Evolutionary conservation across 2,888 invertebrate genomes (phyloP), one percentile per base, ranked within the genome.

Genomic region (Monochamus alternatus): DNA sequence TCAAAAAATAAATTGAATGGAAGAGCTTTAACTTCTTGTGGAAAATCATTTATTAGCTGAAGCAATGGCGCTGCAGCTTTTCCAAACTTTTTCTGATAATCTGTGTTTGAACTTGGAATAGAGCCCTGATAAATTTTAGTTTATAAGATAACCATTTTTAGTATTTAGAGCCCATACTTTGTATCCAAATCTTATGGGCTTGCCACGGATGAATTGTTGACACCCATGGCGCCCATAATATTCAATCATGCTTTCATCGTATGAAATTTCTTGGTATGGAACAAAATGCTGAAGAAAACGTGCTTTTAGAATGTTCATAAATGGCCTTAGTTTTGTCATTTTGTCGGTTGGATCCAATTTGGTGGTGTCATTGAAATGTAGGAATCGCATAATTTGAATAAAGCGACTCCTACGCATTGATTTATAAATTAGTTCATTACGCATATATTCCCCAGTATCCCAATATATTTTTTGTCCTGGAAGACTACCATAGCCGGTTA

Each of bases 131-230:
- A 86, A 12, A 83, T 79, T 76, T 84, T 82, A 85, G 67, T 84
- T 79, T 9, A 83, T 73, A 63, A 81, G 82, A 82, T 78, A 82
- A 8, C 83, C 82, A 55, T 68, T 69, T 9, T 76, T 72, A 22
- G 79, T 81, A 74, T 80, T 80, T 55, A 85, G 72, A n/a, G 81
- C 81, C 84, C 85, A 84, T 30, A 78, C 80, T 80, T 85, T 86
- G 69, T 82, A 85, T 22, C 84, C 84, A 78, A 85, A 85, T 31
- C 84, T 62, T n/a, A 85, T 75, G 31, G 85, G 85, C 70, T 86
- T 86, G 3, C 81, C 84, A 65, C 81, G 80, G 10, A 87, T 80
- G 72, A 83, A 87, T 69, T 85, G 84, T 63, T 85, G 85, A 47
- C 81, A 84, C 38, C 83, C 80, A 75, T 86, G 84, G 67, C 78